Evolutionary conservation across 2,888 invertebrate species (phyloP), one percentile per base, ranked within the genome.

Genomic region (Campaea margaritaria): DNA sequence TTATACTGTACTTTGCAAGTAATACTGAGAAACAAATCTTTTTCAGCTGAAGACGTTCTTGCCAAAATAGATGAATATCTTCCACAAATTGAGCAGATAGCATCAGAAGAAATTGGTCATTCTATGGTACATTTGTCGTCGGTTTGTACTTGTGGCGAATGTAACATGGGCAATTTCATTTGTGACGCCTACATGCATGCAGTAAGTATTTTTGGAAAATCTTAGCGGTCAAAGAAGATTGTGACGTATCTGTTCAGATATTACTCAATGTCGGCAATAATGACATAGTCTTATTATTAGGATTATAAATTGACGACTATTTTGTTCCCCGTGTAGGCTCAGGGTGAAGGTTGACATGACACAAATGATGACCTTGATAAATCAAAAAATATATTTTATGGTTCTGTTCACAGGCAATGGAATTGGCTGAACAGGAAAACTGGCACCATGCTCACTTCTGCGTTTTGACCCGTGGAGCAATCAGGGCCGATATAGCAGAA

Each of bases 361-460:
- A n/a, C n/a, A n/a, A n/a, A n/a, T n/a, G n/a, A n/a, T n/a, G n/a
- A n/a, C n/a, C 21, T 21, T 21, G 5, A 3, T 21, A 21, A 3
- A 21, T n/a, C n/a, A n/a, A n/a, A n/a, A n/a, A n/a, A n/a, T n/a
- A n/a, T n/a, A n/a, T n/a, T n/a, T n/a, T n/a, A n/a, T n/a, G n/a
- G n/a, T n/a, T n/a, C n/a, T 5, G 5, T 14, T 72, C 75, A 42
- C 67, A 95, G 95, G 93, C 87, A 36, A 73, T 93, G 42, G 77
- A 88, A 0, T 80, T 75, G 70, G 89, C 93, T 11, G 89, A 91
- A 52, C 84, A 87, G 4, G 74, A 80, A 4, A 86, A 85, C 28
- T 96, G 96, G 96, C 93, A 95, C 2, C 93, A 93, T 56, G 96
- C 95, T 0, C 93, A 96, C 9, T 93, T 96, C 50, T 95, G 94